Evolutionary conservation across 2,113 vertebrate species (phyloP).

Genomic region (Todiramphus saurophagus): DNA sequence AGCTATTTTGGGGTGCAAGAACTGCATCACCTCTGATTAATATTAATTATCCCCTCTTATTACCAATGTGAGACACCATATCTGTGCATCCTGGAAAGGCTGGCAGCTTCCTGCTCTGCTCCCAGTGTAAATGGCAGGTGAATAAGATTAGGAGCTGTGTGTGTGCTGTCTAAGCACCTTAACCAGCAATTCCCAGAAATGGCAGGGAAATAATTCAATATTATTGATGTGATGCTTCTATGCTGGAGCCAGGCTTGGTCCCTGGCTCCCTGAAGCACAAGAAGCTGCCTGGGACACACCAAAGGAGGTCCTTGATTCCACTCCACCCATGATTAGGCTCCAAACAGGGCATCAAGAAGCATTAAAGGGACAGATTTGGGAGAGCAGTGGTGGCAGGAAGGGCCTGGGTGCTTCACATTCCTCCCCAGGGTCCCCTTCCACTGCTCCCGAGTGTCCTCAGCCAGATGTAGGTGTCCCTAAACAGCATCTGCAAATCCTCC

Average conservation of each 20-base stretch:
- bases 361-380: not conserved
- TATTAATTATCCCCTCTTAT: not conserved
- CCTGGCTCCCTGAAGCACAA: not conserved
- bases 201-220: not conserved
- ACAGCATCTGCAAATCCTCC: no score
- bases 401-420: not conserved
- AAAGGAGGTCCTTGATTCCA: not conserved
- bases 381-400: not conserved
- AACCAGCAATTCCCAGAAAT: not conserved
- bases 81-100: not conserved
- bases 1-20: not conserved
- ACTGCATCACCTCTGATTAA: not conserved
- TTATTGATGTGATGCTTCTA: accelerated
- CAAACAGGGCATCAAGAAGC: not conserved
- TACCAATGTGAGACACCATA: not conserved
- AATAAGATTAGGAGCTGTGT: conserved; percentile 4
- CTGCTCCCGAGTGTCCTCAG: not conserved
- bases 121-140: not conserved
- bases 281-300: not conserved
- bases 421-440: not conserved
- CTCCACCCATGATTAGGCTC: accelerated
- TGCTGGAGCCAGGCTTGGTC: not conserved
- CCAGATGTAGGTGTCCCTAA: not conserved
- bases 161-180: not conserved
- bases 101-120: not conserved